Conservation (phyloP, 1,140 invertebrate species). For the Drosophila rufa region DNA sequence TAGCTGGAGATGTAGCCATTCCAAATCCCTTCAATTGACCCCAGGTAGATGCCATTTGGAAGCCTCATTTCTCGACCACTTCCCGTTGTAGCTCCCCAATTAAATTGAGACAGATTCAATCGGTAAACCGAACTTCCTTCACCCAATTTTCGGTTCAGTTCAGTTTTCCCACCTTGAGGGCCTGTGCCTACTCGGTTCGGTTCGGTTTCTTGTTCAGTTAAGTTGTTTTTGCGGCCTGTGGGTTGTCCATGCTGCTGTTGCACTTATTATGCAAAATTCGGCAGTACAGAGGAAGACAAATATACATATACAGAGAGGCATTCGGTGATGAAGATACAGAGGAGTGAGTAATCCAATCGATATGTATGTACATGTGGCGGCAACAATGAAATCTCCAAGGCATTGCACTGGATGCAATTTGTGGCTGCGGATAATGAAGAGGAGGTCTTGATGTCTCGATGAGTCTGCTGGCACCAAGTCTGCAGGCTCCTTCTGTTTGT, state of each 20-base stretch:
- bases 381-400: slow-evolving; percentile 49
- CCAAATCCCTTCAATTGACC: slow-evolving; percentile 3
- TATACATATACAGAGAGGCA: background rate
- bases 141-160: slow-evolving; percentile 25
- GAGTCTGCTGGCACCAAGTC: slow-evolving; percentile 33
- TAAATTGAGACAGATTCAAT: slow-evolving; percentile 34
- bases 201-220: slow-evolving; percentile 24
- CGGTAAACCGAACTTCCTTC: slow-evolving; percentile 26
- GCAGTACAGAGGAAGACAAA: slow-evolving; percentile 5
- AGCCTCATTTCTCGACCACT: slow-evolving; percentile 4
- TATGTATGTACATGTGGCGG: slow-evolving; percentile 14
- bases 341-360: slow-evolving; percentile 55
- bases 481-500: slow-evolving; percentile 1
- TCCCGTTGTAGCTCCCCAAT: slow-evolving; percentile 14
- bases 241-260: slow-evolving; percentile 27
- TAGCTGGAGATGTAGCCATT: background rate
- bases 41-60: background rate
- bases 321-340: background rate
- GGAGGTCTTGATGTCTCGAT: slow-evolving; percentile 31
- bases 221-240: slow-evolving; percentile 63
- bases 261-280: slow-evolving; percentile 58
- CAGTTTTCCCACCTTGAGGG: slow-evolving; percentile 47
- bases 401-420: slow-evolving; percentile 59
- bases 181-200: background rate
- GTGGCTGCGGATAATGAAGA: slow-evolving; percentile 64